phyloP scores from a whole-genome alignment of 2,113 vertebrate genomes.

The Hystrix brachyura region DNA sequence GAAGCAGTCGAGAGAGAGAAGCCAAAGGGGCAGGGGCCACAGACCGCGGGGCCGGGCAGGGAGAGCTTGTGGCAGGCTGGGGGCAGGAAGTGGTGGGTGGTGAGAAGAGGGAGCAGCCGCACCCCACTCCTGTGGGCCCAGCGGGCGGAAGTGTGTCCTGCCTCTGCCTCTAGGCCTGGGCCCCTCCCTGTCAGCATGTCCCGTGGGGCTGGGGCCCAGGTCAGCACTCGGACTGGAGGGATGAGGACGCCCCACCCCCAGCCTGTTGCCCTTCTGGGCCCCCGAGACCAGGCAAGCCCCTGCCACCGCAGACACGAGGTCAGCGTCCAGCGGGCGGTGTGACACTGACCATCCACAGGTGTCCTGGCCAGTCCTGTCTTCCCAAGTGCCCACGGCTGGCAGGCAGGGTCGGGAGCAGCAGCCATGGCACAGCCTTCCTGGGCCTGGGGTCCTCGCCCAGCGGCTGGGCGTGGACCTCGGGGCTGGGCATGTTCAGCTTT shows the following conservation, averaged over 20 bases:
- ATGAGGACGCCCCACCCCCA: background rate
- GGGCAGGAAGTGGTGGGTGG: background rate
- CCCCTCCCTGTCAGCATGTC: background rate
- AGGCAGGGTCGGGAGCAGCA: background rate
- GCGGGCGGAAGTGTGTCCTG: background rate
- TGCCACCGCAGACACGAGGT: background rate
- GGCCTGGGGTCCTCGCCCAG: background rate
- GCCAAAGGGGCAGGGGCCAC: background rate
- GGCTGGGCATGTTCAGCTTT: background rate
- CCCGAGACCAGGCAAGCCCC: background rate
- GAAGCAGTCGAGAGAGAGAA: background rate
- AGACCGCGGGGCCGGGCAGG: background rate
- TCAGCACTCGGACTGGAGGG: no score
- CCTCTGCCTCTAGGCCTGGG: background rate
- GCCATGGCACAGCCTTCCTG: background rate
- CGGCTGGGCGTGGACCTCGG: background rate
- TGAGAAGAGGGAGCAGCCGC: background rate
- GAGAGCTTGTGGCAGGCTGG: no score
- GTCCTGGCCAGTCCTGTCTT: background rate
- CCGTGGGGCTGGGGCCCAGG: background rate
- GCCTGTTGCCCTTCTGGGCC: background rate
- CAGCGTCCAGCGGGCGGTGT: background rate
- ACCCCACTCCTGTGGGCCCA: background rate
- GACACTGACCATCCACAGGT: background rate
- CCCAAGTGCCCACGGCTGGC: background rate